A percentile compares a stretch with the other conserved stretches of the same genome.
Evolutionary conservation across 2,888 invertebrate genomes (phyloP).

Genomic region (Plusia festucae): DNA sequence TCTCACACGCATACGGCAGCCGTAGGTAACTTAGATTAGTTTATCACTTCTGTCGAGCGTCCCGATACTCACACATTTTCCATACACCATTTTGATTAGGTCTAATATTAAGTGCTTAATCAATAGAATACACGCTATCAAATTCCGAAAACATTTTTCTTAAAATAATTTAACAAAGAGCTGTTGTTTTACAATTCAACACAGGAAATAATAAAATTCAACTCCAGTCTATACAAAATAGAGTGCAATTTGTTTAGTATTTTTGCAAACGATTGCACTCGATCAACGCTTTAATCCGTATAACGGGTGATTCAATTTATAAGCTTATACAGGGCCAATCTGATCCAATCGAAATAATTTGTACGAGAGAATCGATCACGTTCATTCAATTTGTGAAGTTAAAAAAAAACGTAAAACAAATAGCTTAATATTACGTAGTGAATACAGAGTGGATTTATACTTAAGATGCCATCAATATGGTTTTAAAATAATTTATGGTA

Average conservation of each 20-base stretch:
- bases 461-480: too few species aligned
- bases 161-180: not conserved
- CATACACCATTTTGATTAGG: too few species aligned
- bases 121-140: too few species aligned
- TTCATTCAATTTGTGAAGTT: constrained; percentile 32
- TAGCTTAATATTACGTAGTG: not conserved
- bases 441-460: not conserved
- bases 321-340: constrained; percentile 18
- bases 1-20: too few species aligned
- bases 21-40: too few species aligned
- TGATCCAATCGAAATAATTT: constrained; percentile 40
- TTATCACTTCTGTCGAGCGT: too few species aligned
- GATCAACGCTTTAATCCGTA: constrained; percentile 31
- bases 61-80: too few species aligned
- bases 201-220: not conserved
- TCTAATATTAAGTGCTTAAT: too few species aligned
- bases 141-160: too few species aligned
- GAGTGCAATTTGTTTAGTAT: constrained; percentile 1
- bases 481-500: too few species aligned
- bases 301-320: constrained; percentile 29
- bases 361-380: constrained; percentile 6
- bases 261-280: constrained; percentile 29
- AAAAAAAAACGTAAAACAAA: constrained; percentile 29
- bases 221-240: not conserved
- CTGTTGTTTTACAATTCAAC: not conserved